Evolutionary conservation across 2,888 invertebrate genomes (phyloP), one percentile per base, ranked within the genome.

Genomic region (Hemistola chrysoprasaria): DNA sequence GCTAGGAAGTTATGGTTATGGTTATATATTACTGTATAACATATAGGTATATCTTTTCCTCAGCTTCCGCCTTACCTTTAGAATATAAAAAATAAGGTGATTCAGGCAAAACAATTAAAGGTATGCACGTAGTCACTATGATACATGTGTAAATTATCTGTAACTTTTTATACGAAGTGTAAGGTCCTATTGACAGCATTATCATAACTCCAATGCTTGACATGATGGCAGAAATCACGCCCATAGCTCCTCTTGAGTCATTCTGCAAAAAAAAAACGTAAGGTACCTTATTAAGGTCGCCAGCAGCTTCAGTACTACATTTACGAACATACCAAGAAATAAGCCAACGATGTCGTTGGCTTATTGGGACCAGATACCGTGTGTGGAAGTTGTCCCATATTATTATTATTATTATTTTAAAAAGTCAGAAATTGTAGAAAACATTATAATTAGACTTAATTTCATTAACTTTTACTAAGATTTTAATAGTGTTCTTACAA

Each of bases 181-280:
- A 41, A 1, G 41, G 41, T 5, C 41, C 41, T 2, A 62, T 30
- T 3, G 57, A 50, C 2, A 67, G 40, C 25, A 56, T 60, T 5
- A 54, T 37, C n/a, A 66, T 51, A 0, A 53, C 40, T 2, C 69
- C 67, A 0, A 60, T 8, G 3, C 59, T 56, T 3, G 55, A 44
- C 9, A 61, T 49, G 3, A 66, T 53, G 21, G 66, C 66, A 2
- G 65, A 40, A 0, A 65, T 41, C 3, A 59, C 47, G 3, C 69
- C 65, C 0, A 66, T 38, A 3, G 59, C 49, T 3, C 66, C 69
- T 7, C 69, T 56, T n/a, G 63, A 43, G 6, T 64, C 59, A 59
- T 64, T 67, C 68, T 41, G 31, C 20, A 41, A 41, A 20, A 40
- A 3, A 38, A 21, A 22, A 16, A n/a, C n/a, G n/a, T n/a, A n/a